phyloP scores from a whole-genome alignment of 1,140 invertebrate genomes.

The Augochlora pura region DNA sequence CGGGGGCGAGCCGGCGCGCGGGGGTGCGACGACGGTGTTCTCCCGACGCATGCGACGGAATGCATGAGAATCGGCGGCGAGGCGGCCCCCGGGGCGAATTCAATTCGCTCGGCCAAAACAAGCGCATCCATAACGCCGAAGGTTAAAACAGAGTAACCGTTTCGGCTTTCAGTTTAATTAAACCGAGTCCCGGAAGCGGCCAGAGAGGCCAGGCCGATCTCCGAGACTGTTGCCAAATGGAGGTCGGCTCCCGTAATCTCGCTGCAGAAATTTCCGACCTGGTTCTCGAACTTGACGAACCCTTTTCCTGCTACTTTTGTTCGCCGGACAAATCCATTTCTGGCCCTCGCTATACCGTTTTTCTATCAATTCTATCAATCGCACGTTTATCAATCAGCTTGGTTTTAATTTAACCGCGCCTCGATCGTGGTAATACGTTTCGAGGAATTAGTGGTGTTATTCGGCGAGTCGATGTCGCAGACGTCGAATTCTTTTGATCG shows the following conservation, averaged over 20 bases:
- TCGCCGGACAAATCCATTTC: too few species aligned
- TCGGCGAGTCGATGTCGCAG: too few species aligned
- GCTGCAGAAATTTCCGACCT: background rate
- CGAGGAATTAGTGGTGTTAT: too few species aligned
- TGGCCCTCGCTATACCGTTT: too few species aligned
- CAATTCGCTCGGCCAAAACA: constrained; percentile 29
- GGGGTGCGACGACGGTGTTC: background rate
- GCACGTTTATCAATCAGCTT: too few species aligned
- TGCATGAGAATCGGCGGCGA: background rate
- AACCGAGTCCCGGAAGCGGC: constrained; percentile 24
- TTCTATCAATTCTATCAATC: too few species aligned
- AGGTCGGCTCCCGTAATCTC: background rate
- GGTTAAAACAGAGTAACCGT: constrained; percentile 27
- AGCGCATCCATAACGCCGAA: constrained; percentile 11
- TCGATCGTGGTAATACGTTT: too few species aligned
- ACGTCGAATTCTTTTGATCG: too few species aligned
- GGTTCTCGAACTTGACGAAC: background rate
- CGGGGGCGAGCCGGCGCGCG: too few species aligned
- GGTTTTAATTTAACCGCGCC: too few species aligned
- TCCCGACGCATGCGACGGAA: background rate
- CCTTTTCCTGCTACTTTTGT: too few species aligned
- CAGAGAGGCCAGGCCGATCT: background rate
- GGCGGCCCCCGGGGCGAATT: background rate
- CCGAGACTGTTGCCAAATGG: constrained; percentile 3
- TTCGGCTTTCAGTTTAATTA: constrained; percentile 51